Conservation (phyloP, 23 tunicate species). For the Pegea sp. region DNA sequence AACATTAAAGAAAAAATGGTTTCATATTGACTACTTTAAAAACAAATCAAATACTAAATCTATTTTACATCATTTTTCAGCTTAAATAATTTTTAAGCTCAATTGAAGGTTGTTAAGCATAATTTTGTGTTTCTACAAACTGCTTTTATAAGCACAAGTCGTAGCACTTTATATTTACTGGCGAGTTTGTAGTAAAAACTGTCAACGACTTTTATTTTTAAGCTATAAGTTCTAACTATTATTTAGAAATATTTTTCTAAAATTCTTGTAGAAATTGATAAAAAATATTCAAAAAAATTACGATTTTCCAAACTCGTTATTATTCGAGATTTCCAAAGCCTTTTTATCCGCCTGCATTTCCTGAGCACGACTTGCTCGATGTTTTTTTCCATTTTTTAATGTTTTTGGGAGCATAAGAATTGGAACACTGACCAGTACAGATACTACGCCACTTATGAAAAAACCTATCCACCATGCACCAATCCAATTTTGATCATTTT, state of each 20-base stretch:
- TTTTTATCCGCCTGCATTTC: conserved; percentile 6
- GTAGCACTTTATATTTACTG: too few relatives aligned
- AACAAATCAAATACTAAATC: too few relatives aligned
- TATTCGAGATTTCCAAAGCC: conserved; percentile 3
- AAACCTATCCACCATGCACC: conserved; percentile 18
- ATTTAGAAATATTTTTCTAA: background rate
- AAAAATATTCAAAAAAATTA: background rate
- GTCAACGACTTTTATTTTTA: too few relatives aligned
- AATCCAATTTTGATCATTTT: too few relatives aligned
- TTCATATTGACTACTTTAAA: too few relatives aligned
- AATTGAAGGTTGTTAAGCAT: too few relatives aligned
- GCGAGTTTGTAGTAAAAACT: too few relatives aligned
- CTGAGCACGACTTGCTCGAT: conserved; percentile 8
- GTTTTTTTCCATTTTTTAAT: background rate
- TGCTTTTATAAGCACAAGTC: too few relatives aligned
- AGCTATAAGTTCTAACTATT: background rate
- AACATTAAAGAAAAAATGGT: too few relatives aligned
- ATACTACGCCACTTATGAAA: background rate
- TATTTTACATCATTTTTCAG: too few relatives aligned
- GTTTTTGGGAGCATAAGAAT: conserved; percentile 3
- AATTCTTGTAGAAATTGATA: background rate
- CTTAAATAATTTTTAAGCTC: too few relatives aligned
- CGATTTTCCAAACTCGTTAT: conserved; percentile 28
- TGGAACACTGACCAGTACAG: conserved; percentile 3
- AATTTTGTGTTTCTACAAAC: too few relatives aligned